These are phyloP conservation scores for Hippocampus abdominalis DNA, from an alignment of 2,113 vertebrate genomes.

Conservation along the genomic window DNA sequence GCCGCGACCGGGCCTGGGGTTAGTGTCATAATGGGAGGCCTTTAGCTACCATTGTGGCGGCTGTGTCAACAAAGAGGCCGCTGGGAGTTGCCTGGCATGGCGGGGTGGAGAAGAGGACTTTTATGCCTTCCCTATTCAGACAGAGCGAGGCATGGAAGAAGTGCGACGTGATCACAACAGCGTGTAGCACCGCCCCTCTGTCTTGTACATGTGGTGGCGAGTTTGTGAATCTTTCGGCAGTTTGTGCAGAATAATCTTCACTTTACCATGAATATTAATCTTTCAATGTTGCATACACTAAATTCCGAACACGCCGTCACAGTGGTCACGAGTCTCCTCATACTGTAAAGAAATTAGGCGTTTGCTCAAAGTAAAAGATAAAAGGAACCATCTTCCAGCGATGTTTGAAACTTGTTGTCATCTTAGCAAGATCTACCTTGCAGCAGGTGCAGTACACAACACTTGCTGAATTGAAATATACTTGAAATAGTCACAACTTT, in stretches of 20 bases:
- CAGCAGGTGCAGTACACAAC: too few relatives aligned
- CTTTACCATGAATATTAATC: background rate
- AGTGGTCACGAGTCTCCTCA: too few relatives aligned
- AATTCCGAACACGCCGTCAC: too few relatives aligned
- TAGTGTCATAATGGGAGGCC: conserved; percentile 88
- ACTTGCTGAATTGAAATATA: too few relatives aligned
- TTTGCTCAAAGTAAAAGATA: too few relatives aligned
- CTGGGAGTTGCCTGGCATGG: conserved; percentile 85
- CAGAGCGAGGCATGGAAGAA: conserved; percentile 10
- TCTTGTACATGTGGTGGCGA: background rate
- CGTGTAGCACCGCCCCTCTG: conserved; percentile 41
- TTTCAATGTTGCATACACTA: background rate
- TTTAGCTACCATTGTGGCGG: conserved; percentile 86
- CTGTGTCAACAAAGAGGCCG: conserved; percentile 94
- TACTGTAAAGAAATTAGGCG: too few relatives aligned
- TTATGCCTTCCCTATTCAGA: conserved; percentile 74
- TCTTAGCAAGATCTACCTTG: too few relatives aligned
- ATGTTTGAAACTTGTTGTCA: too few relatives aligned
- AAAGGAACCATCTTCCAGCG: too few relatives aligned
- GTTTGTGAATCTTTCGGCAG: background rate
- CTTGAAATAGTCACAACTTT: too few relatives aligned
- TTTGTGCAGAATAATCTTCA: too few relatives aligned
- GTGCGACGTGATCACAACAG: conserved; percentile 65
- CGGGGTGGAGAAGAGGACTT: conserved; percentile 76
- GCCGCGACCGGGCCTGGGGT: conserved; percentile 83